phyloP scores from a whole-genome alignment of 2,113 vertebrate genomes.

The Malurus melanocephalus region DNA sequence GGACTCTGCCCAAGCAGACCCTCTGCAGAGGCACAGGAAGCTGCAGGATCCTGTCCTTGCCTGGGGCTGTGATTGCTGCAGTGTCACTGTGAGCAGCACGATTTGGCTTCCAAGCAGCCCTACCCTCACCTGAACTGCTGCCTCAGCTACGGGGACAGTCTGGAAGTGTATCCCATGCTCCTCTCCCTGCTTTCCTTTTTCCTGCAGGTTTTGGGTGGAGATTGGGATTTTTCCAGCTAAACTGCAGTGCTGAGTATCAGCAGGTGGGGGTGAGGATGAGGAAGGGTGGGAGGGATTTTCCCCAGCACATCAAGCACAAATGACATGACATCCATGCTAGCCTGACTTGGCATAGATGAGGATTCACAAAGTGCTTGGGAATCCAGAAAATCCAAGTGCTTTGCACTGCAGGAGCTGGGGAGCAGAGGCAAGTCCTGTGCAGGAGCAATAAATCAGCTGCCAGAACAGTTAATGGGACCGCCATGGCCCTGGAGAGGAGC shows the following conservation, averaged over 20 bases:
- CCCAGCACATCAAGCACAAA: rapidly evolving
- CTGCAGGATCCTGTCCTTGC: background rate
- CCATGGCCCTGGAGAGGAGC: background rate
- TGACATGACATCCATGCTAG: background rate
- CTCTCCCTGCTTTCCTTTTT: background rate
- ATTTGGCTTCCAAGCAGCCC: background rate
- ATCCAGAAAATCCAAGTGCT: background rate
- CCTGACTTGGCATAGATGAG: background rate
- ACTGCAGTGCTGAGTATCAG: background rate
- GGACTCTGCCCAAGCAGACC: background rate
- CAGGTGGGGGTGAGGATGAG: background rate
- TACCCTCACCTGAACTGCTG: background rate
- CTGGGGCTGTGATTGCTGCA: background rate
- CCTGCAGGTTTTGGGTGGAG: background rate
- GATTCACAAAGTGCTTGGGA: background rate
- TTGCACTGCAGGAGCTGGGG: background rate
- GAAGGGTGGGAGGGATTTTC: background rate
- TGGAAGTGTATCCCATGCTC: rapidly evolving
- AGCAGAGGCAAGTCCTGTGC: background rate
- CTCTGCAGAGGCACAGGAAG: background rate
- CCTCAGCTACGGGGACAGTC: background rate
- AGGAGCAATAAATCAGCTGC: background rate
- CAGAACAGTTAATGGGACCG: background rate
- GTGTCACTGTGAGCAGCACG: background rate
- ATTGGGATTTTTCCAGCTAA: background rate